Percentiles rank a stretch among this genome's conserved stretches.
Evolutionary conservation across 37 sponge, comb jelly and placozoan genomes (phyloP).

Genomic region (Beroe forskalii): DNA sequence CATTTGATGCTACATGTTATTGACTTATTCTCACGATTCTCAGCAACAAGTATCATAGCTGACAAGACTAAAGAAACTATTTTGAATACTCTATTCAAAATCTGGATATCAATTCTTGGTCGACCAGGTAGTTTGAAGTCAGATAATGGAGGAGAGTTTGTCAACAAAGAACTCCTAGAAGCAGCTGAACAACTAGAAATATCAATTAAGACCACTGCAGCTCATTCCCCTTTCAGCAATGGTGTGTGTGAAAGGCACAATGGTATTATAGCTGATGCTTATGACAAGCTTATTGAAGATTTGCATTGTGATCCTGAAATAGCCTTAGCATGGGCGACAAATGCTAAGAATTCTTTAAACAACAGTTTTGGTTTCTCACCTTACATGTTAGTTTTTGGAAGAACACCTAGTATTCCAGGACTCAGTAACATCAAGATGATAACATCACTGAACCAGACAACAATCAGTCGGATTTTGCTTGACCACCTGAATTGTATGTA

Average conservation of each 20-base stretch:
- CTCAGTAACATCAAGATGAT: background rate
- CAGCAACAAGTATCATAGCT: background rate
- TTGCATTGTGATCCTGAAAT: background rate
- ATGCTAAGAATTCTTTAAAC: background rate
- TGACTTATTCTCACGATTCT: background rate
- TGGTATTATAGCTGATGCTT: background rate
- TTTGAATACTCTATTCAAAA: background rate
- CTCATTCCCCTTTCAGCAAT: background rate
- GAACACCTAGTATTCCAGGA: background rate
- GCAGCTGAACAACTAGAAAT: background rate
- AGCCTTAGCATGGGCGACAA: background rate
- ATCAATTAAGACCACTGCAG: background rate
- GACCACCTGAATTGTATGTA: conserved; percentile 35
- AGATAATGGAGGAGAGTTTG: conserved; percentile 52
- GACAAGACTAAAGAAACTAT: background rate
- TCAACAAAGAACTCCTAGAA: background rate
- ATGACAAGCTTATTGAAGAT: background rate
- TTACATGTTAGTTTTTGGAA: conserved; percentile 1
- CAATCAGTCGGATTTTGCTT: background rate
- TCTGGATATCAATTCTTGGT: background rate
- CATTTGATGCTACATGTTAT: background rate
- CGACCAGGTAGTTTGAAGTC: background rate
- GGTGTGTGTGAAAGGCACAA: conserved; percentile 33
- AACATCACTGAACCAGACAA: background rate
- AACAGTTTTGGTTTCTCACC: conserved; percentile 21